Evolutionary conservation across 1,140 invertebrate genomes (phyloP), one percentile per base, ranked within the genome.

Genomic region (Drosophila truncata): DNA sequence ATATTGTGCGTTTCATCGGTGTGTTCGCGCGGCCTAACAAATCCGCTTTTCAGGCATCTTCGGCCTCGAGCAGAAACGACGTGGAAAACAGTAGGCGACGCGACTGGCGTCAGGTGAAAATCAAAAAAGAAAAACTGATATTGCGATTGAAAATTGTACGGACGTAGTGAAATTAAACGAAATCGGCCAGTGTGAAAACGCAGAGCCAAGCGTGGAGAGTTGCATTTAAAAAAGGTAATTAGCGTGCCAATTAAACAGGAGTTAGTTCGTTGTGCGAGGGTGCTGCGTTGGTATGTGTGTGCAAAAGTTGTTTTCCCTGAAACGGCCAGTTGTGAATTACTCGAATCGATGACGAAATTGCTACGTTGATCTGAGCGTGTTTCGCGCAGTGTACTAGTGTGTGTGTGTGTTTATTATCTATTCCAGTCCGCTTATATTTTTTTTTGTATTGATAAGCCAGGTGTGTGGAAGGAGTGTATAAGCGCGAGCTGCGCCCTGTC

Each of bases 231-330:
- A 83, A 81, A 88, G 84, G 84, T 88, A 90, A 84, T 87, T 82
- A 75, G 62, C 46, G 47, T 64, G 55, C 39, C 37, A 81, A 72
- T 76, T 72, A 67, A 80, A 78, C 49, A 42, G 52, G 44, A 78
- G 46, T 46, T 47, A 58, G 37, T 71, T 47, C 33, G 33, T 27
- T 60, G 54, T 47, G 41, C 42, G 46, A 73, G 60, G 54, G 52
- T 41, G 42, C 46, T 55, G 52, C 20, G 35, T 44, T 20, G 66
- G 57, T 58, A 46, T 69, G 54, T 47, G 71, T 70, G 58, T 70
- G 49, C 33, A 87, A 88, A 84, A 90, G 84, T 88, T 78, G 84
- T 81, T 88, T 88, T 88, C 84, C 84, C 81, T 88, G 80, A 88
- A 81, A 81, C 57, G 55, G 59, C 67, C 33, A 74, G 54, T 70